phyloP scores from a whole-genome alignment of 1,140 invertebrate genomes.

The Sycobia sp. region DNA sequence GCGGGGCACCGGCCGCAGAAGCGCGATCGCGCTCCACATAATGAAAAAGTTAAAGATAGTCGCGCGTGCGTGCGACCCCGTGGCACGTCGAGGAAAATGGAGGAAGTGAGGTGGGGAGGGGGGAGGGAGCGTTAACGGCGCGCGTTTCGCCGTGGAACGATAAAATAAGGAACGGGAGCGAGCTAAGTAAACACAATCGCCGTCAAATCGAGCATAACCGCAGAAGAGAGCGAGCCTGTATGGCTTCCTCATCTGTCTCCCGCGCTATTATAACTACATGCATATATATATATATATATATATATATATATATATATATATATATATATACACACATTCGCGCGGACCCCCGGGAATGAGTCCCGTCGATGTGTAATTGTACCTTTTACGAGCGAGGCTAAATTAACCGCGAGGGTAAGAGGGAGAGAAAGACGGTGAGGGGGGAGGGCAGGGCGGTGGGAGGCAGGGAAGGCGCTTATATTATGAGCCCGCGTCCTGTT shows the following conservation, averaged over 20 bases:
- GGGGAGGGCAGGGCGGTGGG: background rate
- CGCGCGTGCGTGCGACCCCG: conserved; percentile 25
- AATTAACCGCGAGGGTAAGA: conserved; percentile 44
- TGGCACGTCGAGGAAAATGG: no score
- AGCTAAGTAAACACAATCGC: conserved; percentile 51
- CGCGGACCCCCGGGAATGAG: background rate
- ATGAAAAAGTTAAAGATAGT: conserved; percentile 37
- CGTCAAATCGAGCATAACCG: conserved; percentile 50
- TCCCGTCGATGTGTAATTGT: conserved; percentile 47
- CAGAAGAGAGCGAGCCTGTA: conserved; percentile 40
- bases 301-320: no score
- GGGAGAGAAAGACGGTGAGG: background rate
- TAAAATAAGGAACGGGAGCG: conserved; percentile 50
- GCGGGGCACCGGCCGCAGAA: background rate
- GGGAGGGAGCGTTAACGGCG: conserved; percentile 30
- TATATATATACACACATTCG: no score
- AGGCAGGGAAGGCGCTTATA: conserved; percentile 9
- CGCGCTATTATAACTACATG: no score
- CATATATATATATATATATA: no score
- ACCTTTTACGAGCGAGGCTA: conserved; percentile 54
- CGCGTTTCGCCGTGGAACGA: conserved; percentile 37
- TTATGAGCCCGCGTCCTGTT: conserved; percentile 28
- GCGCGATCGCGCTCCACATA: background rate
- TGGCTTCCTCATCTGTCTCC: no score
- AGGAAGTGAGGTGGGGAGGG: conserved; percentile 24